Percentiles rank a stretch among this genome's conserved stretches.
Conservation (phyloP, 2,888 invertebrate genomes). For the Gasteruption jaculator region DNA sequence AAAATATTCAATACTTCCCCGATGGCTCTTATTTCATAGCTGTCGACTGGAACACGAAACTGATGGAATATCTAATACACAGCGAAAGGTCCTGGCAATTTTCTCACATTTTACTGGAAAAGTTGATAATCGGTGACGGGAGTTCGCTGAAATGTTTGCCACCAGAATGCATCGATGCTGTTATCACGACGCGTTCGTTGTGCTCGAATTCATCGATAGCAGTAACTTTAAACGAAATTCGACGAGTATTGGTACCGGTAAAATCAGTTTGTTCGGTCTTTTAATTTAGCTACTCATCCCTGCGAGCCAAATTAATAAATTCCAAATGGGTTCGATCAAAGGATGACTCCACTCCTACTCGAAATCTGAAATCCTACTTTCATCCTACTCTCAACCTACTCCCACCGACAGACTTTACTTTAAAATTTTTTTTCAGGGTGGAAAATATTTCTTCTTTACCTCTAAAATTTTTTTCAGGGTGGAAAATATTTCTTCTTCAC, state of each 20-base stretch:
- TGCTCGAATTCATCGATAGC: conserved; percentile 36
- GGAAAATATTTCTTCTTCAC: neutral
- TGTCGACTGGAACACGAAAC: conserved; percentile 40
- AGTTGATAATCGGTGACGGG: conserved; percentile 39
- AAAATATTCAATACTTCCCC: conserved; percentile 43
- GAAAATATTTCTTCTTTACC: neutral
- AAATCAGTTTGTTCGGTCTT: conserved; percentile 8
- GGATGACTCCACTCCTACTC: too few relatives aligned
- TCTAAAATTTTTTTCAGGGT: too few relatives aligned
- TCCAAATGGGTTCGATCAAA: too few relatives aligned
- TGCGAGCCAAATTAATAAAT: neutral
- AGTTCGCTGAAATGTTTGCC: conserved; percentile 34
- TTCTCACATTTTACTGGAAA: conserved; percentile 38
- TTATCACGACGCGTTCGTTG: conserved; percentile 41
- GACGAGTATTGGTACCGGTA: conserved; percentile 40
- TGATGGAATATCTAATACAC: conserved; percentile 36
- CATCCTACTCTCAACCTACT: too few relatives aligned
- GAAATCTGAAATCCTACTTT: neutral
- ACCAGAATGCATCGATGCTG: conserved; percentile 36
- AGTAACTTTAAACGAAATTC: conserved; percentile 38
- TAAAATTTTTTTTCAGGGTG: conserved; percentile 26
- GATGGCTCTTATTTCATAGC: conserved; percentile 36
- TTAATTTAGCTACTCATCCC: neutral
- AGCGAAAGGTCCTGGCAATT: conserved; percentile 38
- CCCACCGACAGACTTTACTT: too few relatives aligned